Evolutionary conservation across 2,888 invertebrate species (phyloP), one percentile per base, ranked within the genome.

Genomic region (Teinopalpus imperialis): DNA sequence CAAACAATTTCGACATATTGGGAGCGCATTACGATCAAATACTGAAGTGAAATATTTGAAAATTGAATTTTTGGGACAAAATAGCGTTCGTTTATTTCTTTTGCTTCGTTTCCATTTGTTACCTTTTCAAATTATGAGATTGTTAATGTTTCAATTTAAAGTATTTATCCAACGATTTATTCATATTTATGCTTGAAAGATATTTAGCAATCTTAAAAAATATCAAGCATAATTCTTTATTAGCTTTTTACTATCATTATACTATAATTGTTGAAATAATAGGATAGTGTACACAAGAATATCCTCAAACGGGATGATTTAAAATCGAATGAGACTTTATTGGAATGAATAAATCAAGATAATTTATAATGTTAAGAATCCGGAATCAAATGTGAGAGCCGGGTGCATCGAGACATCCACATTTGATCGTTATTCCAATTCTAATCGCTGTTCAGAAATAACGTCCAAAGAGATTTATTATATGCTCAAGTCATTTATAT

Each of bases 391-490:
- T 52, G 52, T 53, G 52, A 50, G 53, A 71, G 63, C 79, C 74
- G 24, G 76, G 73, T 78, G 79, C 76, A 64, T 62, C 39, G 74
- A 63, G 67, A 66, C 69, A 77, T 73, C 74, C 69, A 69, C 66
- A 74, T 69, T 66, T 53, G 59, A 69, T 67, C 60, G 66, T 68
- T 69, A 71, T 74, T 74, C 59, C 62, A 61, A 77, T 72, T 59
- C 59, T 48, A 69, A 71, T 65, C 57, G 63, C 54, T 74, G 70
- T 69, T 73, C 66, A 74, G 81, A 75, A 78, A 76, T 75, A 70
- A 69, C 66, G 63, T 56, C 61, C 54, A 44, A 47, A 44, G 52
- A 56, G 58, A 61, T 57, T 59, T 63, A 63, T 59, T 54, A 52
- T 49, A 51, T 53, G 46, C 52, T 35, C 49, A 40, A 10, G 8